Base-by-base conservation (phyloP, 2,888 invertebrate species). In the Marasmarcha lunaedactyla region DNA sequence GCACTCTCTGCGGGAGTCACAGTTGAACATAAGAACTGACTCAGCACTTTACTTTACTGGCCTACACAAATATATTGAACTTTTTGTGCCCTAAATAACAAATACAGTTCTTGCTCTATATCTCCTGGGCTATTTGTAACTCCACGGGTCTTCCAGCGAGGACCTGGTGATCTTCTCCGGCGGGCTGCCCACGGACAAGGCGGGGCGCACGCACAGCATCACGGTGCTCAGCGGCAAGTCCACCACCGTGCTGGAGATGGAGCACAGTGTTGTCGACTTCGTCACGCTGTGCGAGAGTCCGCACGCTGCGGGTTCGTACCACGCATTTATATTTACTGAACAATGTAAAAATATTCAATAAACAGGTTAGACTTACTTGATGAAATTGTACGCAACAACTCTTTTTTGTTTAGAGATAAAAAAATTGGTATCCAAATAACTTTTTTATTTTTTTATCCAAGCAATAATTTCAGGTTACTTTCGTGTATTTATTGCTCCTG, bases 181-280 rank as follows among this genome's bases (percentile, higher is more conserved):
- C 53, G 98, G 98, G 36, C 89, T 97, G 85, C 92, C 97, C 41
- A 89, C 91, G 67, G 97, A 97, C 78, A 92, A 92, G 73, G 91
- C 93, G 58, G 90, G 94, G 56, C 87, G 93, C 79, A 90, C 95
- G 57, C 96, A 97, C 60, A 95, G 95, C 79, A 92, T 98, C 71
- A 97, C 97, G 20, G 96, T 98, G 55, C 93, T 96, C 78, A 95
- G 94, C 84, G 97, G 95, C 52, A 97, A 97, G 86, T 93, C 92
- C 55, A 97, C 97, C 51, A 97, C 97, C 20, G 97, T 98, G 46
- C 87, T 99, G 60, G 98, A 99, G 87, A 98, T 99, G 98, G 98
- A 99, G 71, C 96, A 98, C 84, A 93, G 92, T 64, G 97, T 99
- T 46, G 90, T 98, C 47, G 97, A 98, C 87, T 98, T 99, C 85